Percentiles rank a stretch among this genome's conserved stretches.
These are phyloP conservation scores for Apostichopus leukothele DNA, from an alignment of 53 echinoderm and acorn worm species.

Conservation along the genomic window DNA sequence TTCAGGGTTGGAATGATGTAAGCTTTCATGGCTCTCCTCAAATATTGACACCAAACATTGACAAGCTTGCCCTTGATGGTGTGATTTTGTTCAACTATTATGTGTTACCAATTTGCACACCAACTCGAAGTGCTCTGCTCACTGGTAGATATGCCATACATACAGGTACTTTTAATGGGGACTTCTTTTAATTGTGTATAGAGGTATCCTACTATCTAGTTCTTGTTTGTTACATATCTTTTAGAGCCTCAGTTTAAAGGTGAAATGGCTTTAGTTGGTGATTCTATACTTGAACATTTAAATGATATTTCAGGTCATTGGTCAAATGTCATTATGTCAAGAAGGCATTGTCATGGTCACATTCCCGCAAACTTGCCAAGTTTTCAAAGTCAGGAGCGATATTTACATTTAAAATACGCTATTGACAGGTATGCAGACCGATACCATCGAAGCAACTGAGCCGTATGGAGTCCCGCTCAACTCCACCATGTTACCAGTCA, in stretches of 20 bases:
- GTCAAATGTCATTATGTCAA: too few relatives aligned
- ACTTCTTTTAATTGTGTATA: too few relatives aligned
- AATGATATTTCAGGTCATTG: too few relatives aligned
- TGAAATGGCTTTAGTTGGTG: too few relatives aligned
- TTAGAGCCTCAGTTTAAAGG: too few relatives aligned
- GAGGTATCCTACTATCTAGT: too few relatives aligned
- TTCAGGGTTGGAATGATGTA: conserved; percentile 93
- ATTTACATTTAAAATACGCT: too few relatives aligned
- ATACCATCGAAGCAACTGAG: conserved; percentile 55
- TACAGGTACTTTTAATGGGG: conserved; percentile 56
- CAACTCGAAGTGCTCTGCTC: conserved; percentile 79
- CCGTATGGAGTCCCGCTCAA: conserved; percentile 80
- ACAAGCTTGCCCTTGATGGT: conserved; percentile 73
- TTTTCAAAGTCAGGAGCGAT: too few relatives aligned
- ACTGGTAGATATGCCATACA: conserved; percentile 85
- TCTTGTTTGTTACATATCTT: too few relatives aligned
- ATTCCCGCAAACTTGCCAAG: too few relatives aligned
- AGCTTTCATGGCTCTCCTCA: conserved; percentile 90
- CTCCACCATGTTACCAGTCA: conserved; percentile 70
- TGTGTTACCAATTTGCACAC: conserved; percentile 71
- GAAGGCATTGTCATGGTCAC: background rate
- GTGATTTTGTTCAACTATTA: conserved; percentile 77
- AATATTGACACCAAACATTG: conserved; percentile 88
- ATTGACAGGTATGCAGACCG: conserved; percentile 60
- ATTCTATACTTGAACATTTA: too few relatives aligned